Base-by-base conservation (phyloP, 2,797 vertebrate genomes). In the Molothrus ater region DNA sequence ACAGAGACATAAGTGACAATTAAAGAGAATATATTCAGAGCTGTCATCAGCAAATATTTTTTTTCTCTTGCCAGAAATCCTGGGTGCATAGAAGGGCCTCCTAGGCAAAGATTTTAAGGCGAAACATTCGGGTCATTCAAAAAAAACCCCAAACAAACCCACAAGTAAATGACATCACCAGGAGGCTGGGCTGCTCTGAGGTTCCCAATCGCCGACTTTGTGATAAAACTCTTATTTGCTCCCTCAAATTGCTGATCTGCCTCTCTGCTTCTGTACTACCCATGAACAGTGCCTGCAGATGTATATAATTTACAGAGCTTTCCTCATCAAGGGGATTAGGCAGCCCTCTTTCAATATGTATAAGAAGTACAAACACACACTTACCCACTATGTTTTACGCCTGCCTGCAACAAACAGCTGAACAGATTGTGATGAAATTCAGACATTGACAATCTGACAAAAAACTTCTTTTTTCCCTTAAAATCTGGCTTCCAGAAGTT, bases 341-440 rank as follows among this genome's bases (percentile, higher is more conserved):
- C 95, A 95, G 95, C 91, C 74, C 90, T 92, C 86, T 97, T 98
- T 97, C 97, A 97, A 97, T 96, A 96, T 95, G 94, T 95, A 96
- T 97, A 98, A 97, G 97, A 95, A 97, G 96, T 97, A 98, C 96
- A 97, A 98, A 97, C 96, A 97, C 95, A 93, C 95, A 96, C 96
- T 97, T 97, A 96, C 95, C 95, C 92, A 95, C 97, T 94, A 93
- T 88, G 50, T 96, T 96, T 97, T 97, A 97, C 83, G 97, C 97
- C 97, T 98, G 97, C 97, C 95, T 98, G 96, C 95, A 97, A 98
- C 97, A 98, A 98, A 98, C 97, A 98, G 97, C 97, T 94, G 96
- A 98, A 98, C 96, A 97, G 97, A 97, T 98, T 97, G 97, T 95
- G 97, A 98, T 98, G 97, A 97, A 98, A 97, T 98, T 97, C 97